A percentile compares a stretch with the other conserved stretches of the same genome.
phyloP scores from a whole-genome alignment of 2,113 vertebrate genomes.

The Poecilia latipinna region DNA sequence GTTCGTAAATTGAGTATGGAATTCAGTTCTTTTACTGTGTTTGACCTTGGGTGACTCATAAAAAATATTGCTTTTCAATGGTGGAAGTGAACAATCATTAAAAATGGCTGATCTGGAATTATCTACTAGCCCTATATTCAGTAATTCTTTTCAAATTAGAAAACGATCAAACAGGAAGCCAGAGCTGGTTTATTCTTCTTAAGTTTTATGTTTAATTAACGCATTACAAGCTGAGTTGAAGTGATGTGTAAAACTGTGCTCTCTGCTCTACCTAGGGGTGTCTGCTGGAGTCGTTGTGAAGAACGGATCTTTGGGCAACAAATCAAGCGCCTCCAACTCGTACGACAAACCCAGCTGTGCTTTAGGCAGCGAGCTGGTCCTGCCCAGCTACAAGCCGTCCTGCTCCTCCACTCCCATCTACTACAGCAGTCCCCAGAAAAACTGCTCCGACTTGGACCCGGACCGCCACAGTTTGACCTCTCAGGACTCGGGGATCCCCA shows the following conservation, averaged over 20 bases:
- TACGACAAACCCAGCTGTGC: conserved; percentile 48
- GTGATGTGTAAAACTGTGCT: background rate
- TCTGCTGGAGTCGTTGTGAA: conserved; percentile 55
- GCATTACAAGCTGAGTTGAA: background rate
- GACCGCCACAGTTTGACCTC: conserved; percentile 86
- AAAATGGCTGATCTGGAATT: too few species aligned
- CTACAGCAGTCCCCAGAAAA: conserved; percentile 60
- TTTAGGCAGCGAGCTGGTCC: conserved; percentile 18
- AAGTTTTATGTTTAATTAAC: too few species aligned
- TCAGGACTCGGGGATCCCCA: conserved; percentile 93
- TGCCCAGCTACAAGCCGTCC: conserved; percentile 63
- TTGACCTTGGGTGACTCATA: too few species aligned
- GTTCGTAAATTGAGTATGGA: too few species aligned
- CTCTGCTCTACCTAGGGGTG: conserved; percentile 60
- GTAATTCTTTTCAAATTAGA: too few species aligned
- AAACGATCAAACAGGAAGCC: too few species aligned
- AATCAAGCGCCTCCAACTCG: conserved; percentile 21
- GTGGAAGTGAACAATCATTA: too few species aligned
- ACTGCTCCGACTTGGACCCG: conserved; percentile 54
- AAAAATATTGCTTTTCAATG: too few species aligned
- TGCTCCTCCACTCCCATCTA: conserved; percentile 58
- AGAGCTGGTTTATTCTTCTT: too few species aligned
- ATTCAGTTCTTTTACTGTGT: too few species aligned
- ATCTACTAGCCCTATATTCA: too few species aligned
- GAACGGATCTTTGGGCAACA: conserved; percentile 54